Conservation (phyloP, 2,888 invertebrate species). For the Cloeon dipterum region DNA sequence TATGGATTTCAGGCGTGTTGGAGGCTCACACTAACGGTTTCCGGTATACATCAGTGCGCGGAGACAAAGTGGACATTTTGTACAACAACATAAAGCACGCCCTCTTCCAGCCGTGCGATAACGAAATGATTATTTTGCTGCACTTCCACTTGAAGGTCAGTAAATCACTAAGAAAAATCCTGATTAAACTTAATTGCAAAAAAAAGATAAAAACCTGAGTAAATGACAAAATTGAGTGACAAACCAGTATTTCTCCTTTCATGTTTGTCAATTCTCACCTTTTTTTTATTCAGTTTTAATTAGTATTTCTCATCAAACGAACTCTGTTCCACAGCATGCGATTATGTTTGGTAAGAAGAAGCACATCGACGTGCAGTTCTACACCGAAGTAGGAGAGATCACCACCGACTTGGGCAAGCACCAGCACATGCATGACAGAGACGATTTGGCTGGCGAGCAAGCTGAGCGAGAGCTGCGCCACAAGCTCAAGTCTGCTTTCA, state of each 20-base stretch:
- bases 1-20: constrained; percentile 30
- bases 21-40: constrained; percentile 95
- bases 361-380: constrained; percentile 96
- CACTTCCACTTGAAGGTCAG: constrained; percentile 87
- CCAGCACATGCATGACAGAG: constrained; percentile 98
- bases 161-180: too few species aligned
- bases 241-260: not conserved
- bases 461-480: constrained; percentile 90
- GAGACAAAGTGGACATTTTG: constrained; percentile 96
- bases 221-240: not conserved
- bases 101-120: constrained; percentile 97
- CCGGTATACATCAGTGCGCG: constrained; percentile 94
- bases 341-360: constrained; percentile 99
- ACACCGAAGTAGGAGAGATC: constrained; percentile 98
- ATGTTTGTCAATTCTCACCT: not conserved
- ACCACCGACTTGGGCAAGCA: constrained; percentile 98
- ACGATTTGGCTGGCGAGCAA: constrained; percentile 96
- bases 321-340: constrained; percentile 40
- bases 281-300: not conserved
- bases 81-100: constrained; percentile 99
- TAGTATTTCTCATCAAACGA: not conserved
- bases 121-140: constrained; percentile 96
- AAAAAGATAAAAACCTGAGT: too few species aligned
- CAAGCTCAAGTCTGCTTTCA: constrained; percentile 92
- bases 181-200: too few species aligned